Evolutionary conservation across 2,113 vertebrate species (phyloP), one percentile per base, ranked within the genome.

Genomic region (Carassius auratus): DNA sequence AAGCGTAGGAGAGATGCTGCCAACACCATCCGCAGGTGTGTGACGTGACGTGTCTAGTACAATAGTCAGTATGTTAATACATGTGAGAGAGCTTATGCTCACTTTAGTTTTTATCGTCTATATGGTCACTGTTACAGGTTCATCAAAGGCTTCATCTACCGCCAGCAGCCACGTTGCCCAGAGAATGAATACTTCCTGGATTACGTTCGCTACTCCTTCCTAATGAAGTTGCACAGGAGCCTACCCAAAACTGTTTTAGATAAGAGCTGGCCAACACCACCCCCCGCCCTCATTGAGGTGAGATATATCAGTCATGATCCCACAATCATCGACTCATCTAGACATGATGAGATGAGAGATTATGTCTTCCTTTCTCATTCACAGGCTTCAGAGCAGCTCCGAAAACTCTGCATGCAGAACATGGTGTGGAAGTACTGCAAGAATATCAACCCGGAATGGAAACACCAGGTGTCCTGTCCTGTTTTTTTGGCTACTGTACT

Each of bases 341-440:
- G 14, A 66, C 8, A 3, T 33, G 61, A 3, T 33, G 61, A 81
- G n/a, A 62, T 64, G 30, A 66, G 59, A 30, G 15, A 48, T 26
- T 66, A n/a, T 23, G 33, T 38, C 9, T 66, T 68, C 48, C 7
- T 77, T 55, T 69, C 30, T 30, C 86, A 17, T 36, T 50, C 8
- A 0, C 83, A 99, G 98, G 96, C 96, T 0, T 99, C 98, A 0
- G 96, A 97, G 83, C 95, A 95, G 3, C 90, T 99, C 42, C 93
- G 96, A 8, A 96, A 95, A 78, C 87, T 99, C 33, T 98, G 96
- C 77, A 95, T 97, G 96, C 97, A 97, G 95, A 99, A 99, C 94
- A 97, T 99, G 97, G 97, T 99, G 81, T 98, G 97, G 97, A 97
- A 92, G 71, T 99, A 99, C 94, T 99, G 98, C 95, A 97, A 96